Evolutionary conservation across 2,113 vertebrate species (phyloP).

Genomic region (Telmatochromis sp.): DNA sequence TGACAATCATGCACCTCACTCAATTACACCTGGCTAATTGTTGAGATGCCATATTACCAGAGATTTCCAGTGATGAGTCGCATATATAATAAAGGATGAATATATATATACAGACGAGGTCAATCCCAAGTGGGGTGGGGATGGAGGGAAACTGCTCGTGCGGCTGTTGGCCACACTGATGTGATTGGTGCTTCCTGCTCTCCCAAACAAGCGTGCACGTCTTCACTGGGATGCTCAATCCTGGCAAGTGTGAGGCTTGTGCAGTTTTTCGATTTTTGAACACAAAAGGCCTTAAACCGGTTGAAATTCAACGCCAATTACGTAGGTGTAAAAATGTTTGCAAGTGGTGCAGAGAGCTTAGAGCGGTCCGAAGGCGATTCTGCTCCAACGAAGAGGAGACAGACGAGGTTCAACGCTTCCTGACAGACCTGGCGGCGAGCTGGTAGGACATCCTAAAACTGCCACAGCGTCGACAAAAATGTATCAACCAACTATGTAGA

Average conservation of each 20-base stretch:
- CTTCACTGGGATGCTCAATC: neutral
- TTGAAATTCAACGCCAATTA: neutral
- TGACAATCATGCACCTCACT: conserved; percentile 49
- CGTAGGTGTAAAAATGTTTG: neutral
- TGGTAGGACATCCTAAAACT: neutral
- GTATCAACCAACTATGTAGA: neutral
- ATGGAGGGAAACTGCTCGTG: accelerated
- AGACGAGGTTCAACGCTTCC: accelerated
- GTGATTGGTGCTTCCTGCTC: neutral
- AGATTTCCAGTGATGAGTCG: neutral
- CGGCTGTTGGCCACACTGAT: neutral
- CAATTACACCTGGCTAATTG: conserved; percentile 67
- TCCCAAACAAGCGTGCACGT: neutral
- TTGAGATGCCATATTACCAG: conserved; percentile 35
- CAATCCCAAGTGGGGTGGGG: neutral
- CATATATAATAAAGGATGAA: neutral
- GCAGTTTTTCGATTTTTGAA: neutral
- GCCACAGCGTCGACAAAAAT: neutral
- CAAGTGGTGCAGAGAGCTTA: neutral
- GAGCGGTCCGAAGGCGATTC: accelerated
- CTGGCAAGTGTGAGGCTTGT: neutral
- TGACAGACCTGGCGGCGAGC: neutral
- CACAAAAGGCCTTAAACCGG: neutral
- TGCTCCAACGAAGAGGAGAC: neutral
- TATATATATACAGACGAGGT: neutral